Base-by-base conservation (phyloP, 2,797 vertebrate species). In the Syncerus caffer region DNA sequence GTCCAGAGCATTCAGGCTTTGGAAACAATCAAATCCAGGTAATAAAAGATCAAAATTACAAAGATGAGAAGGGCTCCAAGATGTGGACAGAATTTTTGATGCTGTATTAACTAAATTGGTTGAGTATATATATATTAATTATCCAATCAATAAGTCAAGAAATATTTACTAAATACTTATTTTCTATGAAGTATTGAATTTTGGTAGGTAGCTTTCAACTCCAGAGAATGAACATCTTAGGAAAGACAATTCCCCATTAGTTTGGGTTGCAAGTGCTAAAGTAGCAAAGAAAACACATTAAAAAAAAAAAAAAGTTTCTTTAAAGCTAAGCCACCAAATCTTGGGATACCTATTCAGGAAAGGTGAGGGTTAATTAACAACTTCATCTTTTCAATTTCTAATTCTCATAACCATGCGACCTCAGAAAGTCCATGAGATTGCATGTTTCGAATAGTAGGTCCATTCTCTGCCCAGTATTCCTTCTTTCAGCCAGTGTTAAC, bases 11-110 rank as follows among this genome's bases (percentile, higher is more conserved):
- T 38, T 25, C 8, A 85, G 62, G 23, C 47, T 88, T 85, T 8
- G 16, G 45, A 90, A 90, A 95, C 9, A 97, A 76, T 76, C 83
- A 86, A 92, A 93, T 80, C 42, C 34, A 93, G 45, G 55, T 80
- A 86, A 90, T 45, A 7, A 83, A 93, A 27, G 60, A 67, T 55
- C 74, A 92, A 85, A 96, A 19, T 57, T 67, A 90, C 8, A 13
- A 89, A 82, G 25, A 86, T 8, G 53, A 76, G 47, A 64, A 89
- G 42, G 5, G 15, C 16, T 58, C 50, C 57, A 19, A 58, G 42
- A 64, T n/a, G 34, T 31, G 38, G 42, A 50, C 53, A 91, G n/a
- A 64, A 83, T 60, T 79, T 74, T 12, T 79, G 23, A 78, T 78
- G 53, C 42, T 60, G 13, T 45, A 38, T 55, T 85, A 57, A 88